Base-by-base conservation (phyloP, 2,888 invertebrate species). In the Tetrapedia diversipes region DNA sequence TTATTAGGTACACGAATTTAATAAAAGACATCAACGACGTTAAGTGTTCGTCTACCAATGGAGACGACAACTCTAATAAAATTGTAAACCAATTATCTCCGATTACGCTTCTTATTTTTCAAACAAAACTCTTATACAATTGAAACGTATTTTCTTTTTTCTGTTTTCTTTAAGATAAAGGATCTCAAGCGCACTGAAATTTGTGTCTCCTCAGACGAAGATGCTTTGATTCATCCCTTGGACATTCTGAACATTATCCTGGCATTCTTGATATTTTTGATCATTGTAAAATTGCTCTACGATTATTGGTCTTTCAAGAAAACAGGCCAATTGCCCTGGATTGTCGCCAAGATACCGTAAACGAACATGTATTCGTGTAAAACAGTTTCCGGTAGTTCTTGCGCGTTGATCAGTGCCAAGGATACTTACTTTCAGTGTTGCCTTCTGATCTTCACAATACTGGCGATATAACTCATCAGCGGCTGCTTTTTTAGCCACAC, bases 281-380 rank as follows among this genome's bases (percentile, higher is more conserved):
- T 97, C 10, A 89, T 97, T 41, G 94, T 95, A 19, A 96, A 96
- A 91, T 94, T 97, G 74, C 92, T 95, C 0, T 97, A 96, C 87
- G 97, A 97, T 91, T 97, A 97, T 92, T 96, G 96, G 91, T 93
- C 93, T 86, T 97, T 96, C 90, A 96, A 96, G 89, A 95, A 94
- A 74, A 96, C 96, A 27, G 97, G 97, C 0, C 94, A 95, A 86
- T 92, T 97, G 75, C 97, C 97, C 0, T 97, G 97, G 97, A 94
- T 97, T 79, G 96, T 96, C 2, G 94, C 95, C 59, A 95, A 96
- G 91, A 93, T 97, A 91, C 97, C 96, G 34, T 95, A 91, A 34
- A 19, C 11, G 3, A 22, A n/a, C 4, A 1, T 27, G 2, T 8
- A 32, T 22, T 2, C 41, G 11, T 29, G 24, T 3, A 24, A 27